These are phyloP conservation scores for Dinomys branickii DNA, from an alignment of 2,113 vertebrate species.

Conservation along the genomic window DNA sequence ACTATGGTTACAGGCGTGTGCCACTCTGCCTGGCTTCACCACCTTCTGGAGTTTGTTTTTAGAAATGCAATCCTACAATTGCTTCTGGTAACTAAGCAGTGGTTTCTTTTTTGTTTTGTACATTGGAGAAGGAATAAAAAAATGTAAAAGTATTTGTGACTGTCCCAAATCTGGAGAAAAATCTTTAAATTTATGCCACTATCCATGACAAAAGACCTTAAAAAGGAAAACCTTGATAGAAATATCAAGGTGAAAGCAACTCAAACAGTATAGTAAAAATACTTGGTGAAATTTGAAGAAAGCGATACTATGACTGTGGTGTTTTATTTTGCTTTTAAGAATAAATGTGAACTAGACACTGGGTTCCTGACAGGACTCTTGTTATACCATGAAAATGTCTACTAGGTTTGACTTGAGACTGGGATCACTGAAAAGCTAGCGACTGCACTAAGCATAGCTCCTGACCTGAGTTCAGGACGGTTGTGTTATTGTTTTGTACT, in stretches of 20 bases:
- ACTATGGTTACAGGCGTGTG: too few species aligned
- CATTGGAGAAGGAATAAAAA: background rate
- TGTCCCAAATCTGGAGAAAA: background rate
- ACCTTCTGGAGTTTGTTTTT: constrained; percentile 40
- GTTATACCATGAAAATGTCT: background rate
- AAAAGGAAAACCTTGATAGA: background rate
- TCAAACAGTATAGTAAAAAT: too few species aligned
- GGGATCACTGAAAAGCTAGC: background rate
- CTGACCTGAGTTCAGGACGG: background rate
- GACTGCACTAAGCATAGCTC: background rate
- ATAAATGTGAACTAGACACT: constrained; percentile 17
- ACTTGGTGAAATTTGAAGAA: background rate
- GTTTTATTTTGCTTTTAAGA: constrained; percentile 18
- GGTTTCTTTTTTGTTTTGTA: background rate
- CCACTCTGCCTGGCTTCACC: too few species aligned
- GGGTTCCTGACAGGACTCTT: background rate
- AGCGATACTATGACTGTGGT: background rate
- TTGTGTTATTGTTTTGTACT: background rate
- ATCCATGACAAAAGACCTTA: background rate
- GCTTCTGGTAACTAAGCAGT: constrained; percentile 7
- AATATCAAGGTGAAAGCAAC: background rate
- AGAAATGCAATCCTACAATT: background rate
- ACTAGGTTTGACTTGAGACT: background rate
- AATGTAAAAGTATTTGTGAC: background rate
- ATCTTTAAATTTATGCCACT: background rate